Base-by-base conservation (phyloP, 2,888 invertebrate genomes). In the Chrysotoxum bicinctum region DNA sequence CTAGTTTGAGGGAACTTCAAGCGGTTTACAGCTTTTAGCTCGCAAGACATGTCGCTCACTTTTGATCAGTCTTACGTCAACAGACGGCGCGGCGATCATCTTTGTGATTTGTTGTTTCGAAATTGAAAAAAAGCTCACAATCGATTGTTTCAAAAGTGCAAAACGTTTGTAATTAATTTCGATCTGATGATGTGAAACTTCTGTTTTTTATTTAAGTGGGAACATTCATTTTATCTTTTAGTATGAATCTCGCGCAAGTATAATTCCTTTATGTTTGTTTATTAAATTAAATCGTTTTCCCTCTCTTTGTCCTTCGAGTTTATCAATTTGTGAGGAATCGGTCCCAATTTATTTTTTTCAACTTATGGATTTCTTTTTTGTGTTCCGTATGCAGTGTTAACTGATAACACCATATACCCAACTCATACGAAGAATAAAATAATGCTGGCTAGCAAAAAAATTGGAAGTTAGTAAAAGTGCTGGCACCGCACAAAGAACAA, bases 381-480 rank as follows among this genome's bases (percentile, higher is more conserved):
- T 77, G 8, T 45, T 58, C 58, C 64, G 77, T 26, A 72, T 84
- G 84, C 80, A 75, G 80, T 30, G 80, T 80, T 80, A 50, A 26
- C 45, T 26, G 50, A 50, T 50, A 84, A 84, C 52, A 60, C 45
- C 37, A 32, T 26, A 54, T 10, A 58, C 2, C 35, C 79, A 58
- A 32, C 50, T 75, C 10, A n/a, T 30, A 35, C 75, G 58, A 80
- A 70, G 80, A 84, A 84, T 80, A 84, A 84, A 76, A 68, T 84
- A 80, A 56, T 84, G 75, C 75, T 54, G 84, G 70, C 4, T 37
- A 40, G 52, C 75, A 84, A 75, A 66, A 70, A 80, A 80, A 43
- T 75, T 43, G 30, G 58, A 84, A 80, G 74, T 84, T 72, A 80
- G 75, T 84, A 60, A 84, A 84, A 84, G 74, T 74, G 21, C 83